These are phyloP conservation scores for Philypnodon macrostomus DNA, from an alignment of 2,797 vertebrate genomes.

Conservation along the genomic window DNA sequence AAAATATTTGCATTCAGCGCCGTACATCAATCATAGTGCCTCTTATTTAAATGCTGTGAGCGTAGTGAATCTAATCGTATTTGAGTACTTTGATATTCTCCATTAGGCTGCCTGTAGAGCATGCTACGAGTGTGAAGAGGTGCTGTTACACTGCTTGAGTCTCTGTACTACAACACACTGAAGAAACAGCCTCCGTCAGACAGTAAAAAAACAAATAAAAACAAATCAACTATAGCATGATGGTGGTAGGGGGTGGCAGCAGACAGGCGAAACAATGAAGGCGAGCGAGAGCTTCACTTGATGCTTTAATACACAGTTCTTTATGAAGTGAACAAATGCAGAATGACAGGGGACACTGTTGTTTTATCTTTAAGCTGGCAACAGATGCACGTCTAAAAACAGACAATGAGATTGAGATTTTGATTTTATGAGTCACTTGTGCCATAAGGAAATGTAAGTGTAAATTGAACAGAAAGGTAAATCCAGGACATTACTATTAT, in stretches of 20 bases:
- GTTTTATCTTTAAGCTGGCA: slow-evolving; percentile 3
- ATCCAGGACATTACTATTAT: slow-evolving; percentile 1
- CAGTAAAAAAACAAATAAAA: too few relatives aligned
- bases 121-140: slow-evolving; percentile 63
- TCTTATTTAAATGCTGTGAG: slow-evolving; percentile 61
- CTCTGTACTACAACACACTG: slow-evolving; percentile 24
- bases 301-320: slow-evolving; percentile 1
- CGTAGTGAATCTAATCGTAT: slow-evolving; percentile 65
- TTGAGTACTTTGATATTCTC: slow-evolving; percentile 73
- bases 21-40: slow-evolving; percentile 44
- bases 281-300: slow-evolving; percentile 8
- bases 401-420: slow-evolving; percentile 1
- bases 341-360: slow-evolving; percentile 5
- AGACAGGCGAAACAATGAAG: slow-evolving; percentile 39
- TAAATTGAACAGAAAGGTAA: slow-evolving; percentile 2
- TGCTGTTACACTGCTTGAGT: slow-evolving; percentile 48
- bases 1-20: slow-evolving; percentile 27
- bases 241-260: neutral
- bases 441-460: slow-evolving; percentile 2
- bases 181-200: too few relatives aligned
- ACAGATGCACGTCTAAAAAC: slow-evolving; percentile 2
- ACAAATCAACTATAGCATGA: too few relatives aligned
- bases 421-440: slow-evolving; percentile 7
- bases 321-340: slow-evolving; percentile 4
- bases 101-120: slow-evolving; percentile 71